Conservation (phyloP, 2,113 vertebrate genomes). For the Drymodes brunneopygia region DNA sequence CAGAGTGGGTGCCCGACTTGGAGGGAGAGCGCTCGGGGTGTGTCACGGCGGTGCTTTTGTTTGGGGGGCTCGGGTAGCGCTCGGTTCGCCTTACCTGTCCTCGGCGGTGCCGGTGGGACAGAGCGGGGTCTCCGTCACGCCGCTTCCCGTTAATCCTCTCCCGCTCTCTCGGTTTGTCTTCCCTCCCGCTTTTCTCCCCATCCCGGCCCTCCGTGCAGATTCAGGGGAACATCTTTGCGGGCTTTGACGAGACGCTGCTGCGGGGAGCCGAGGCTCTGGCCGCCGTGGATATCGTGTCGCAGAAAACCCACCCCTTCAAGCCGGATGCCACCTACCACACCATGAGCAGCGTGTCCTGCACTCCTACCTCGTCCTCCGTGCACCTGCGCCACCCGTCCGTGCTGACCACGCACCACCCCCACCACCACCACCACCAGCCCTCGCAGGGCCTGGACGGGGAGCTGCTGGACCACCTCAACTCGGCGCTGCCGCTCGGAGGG, state of each 20-base stretch:
- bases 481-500: constrained; percentile 79
- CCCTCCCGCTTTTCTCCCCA: neutral
- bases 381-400: constrained; percentile 90
- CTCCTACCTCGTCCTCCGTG: constrained; percentile 83
- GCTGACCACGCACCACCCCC: constrained; percentile 79
- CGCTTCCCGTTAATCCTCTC: neutral
- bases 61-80: no score
- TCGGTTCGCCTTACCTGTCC: neutral
- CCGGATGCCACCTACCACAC: constrained; percentile 94
- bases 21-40: no score
- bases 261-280: constrained; percentile 89
- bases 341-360: constrained; percentile 91
- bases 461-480: constrained; percentile 87
- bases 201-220: constrained; percentile 57
- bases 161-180: neutral
- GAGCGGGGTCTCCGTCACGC: fast-evolving
- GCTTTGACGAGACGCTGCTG: constrained; percentile 89
- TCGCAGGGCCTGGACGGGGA: constrained; percentile 85
- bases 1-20: fast-evolving
- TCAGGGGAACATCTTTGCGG: constrained; percentile 91
- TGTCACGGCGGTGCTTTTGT: fast-evolving
- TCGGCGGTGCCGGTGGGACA: neutral
- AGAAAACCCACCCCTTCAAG: constrained; percentile 92
- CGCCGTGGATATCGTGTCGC: constrained; percentile 88
- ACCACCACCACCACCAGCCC: constrained; percentile 81